Evolutionary conservation across 2,888 invertebrate species (phyloP).

Genomic region (Clunio marinus): DNA sequence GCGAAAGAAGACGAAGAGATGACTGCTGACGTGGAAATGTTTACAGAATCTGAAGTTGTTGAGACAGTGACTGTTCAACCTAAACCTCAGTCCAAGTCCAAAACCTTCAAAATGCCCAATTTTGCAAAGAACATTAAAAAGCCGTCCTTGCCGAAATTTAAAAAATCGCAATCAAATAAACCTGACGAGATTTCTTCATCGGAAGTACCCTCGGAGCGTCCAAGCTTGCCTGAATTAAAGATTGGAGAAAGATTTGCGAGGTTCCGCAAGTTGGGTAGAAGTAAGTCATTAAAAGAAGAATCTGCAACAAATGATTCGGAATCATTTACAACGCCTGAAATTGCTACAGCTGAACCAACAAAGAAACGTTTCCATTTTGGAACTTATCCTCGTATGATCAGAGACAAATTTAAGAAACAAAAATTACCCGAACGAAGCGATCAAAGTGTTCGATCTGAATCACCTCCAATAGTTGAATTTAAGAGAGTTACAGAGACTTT

Average conservation of each 20-base stretch:
- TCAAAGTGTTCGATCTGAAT: constrained; percentile 41
- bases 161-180: constrained; percentile 46
- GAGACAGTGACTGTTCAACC: constrained; percentile 12
- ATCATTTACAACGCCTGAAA: constrained; percentile 54
- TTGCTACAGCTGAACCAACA: constrained; percentile 51
- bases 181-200: too few relatives aligned
- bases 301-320: constrained; percentile 41
- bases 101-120: constrained; percentile 44
- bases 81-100: background rate
- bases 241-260: constrained; percentile 63
- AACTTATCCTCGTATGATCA: constrained; percentile 72
- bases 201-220: too few relatives aligned
- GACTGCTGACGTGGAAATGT: background rate
- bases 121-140: constrained; percentile 52
- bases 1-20: constrained; percentile 11
- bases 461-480: constrained; percentile 39
- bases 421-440: constrained; percentile 40
- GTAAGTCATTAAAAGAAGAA: constrained; percentile 50
- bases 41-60: background rate
- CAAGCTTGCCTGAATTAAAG: constrained; percentile 60
- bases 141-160: constrained; percentile 50
- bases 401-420: constrained; percentile 51
- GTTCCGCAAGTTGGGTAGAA: constrained; percentile 53
- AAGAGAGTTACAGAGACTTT: background rate
- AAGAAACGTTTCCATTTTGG: constrained; percentile 66